Evolutionary conservation across 2,888 invertebrate species (phyloP), one percentile per base, ranked within the genome.

Genomic region (Drosophila hamatofila): DNA sequence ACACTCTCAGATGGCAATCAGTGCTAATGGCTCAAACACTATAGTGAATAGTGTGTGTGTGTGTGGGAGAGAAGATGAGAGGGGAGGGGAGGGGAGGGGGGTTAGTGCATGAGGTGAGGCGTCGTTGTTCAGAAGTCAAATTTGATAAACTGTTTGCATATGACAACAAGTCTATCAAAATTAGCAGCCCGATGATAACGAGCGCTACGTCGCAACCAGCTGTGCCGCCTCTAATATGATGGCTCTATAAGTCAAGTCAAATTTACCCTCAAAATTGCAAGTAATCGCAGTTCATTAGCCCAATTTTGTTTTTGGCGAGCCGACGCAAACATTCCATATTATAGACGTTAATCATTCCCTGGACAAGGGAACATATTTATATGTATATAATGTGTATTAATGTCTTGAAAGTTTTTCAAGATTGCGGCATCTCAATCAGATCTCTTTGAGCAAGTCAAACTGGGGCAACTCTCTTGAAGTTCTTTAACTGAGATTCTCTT

Each of bases 271-370:
- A 16, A 21, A 61, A 41, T 59, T 66, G 81, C 69, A 77, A 77
- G 73, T 80, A 83, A 86, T 71, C 51, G 59, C 74, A 67, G 87
- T 78, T 86, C 65, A 65, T 75, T 86, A 69, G 73, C 73, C 73
- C 66, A 66, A 18, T 54, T 51, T 51, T 5, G 37, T 21, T 21
- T 9, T 16, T 12, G 30, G 30, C 16, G 55, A 41, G 18, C 59
- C 52, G 68, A 46, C 51, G 62, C 25, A 35, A 54, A 3, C 9
- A 16, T 8, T 35, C 7, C 18, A 30, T 30, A 18, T 27, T 30
- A 48, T 48, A 27, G 9, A 27, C 49, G 27, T 48, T 48, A n/a
- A 48, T 27, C 25, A 48, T 48, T 5, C n/a, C n/a, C 9, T 16
- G 25, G 46, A 16, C 27, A 30, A 7, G 48, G n/a, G 30, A 49